Evolutionary conservation across 2,888 invertebrate genomes (phyloP).

Genomic region (Petrolisthes cinctipes): DNA sequence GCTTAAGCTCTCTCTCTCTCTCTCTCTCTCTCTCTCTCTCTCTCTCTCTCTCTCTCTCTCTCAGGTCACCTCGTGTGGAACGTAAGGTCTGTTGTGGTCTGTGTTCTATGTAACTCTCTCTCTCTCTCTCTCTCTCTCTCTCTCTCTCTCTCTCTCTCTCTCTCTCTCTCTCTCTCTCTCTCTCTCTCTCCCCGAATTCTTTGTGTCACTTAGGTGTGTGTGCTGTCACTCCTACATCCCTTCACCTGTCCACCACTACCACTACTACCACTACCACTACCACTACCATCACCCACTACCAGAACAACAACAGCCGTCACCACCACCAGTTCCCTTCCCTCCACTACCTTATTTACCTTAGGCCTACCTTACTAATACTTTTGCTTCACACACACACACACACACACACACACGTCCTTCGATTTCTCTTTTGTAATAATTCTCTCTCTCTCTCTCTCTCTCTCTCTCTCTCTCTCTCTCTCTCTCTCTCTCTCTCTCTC

Average conservation of each 20-base stretch:
- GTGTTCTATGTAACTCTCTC: no score
- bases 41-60: no score
- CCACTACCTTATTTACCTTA: background rate
- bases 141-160: conserved; percentile 4
- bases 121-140: conserved; percentile 9
- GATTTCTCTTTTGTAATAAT: background rate
- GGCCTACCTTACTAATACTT: background rate
- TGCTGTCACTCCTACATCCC: background rate
- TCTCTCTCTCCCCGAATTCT: background rate
- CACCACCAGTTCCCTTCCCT: background rate
- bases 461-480: background rate
- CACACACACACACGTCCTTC: background rate
- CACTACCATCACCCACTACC: background rate
- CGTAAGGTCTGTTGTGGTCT: no score
- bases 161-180: conserved; percentile 5
- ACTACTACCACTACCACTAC: background rate
- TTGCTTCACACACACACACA: background rate
- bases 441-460: background rate
- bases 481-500: conserved; percentile 1
- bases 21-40: background rate
- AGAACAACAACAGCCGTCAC: background rate
- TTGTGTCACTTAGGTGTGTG: background rate
- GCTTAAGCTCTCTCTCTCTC: no score
- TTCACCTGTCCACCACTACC: background rate
- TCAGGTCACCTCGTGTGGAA: no score